phyloP scores from a whole-genome alignment of 2,797 vertebrate species.

The Dromococcyx pavoninus region DNA sequence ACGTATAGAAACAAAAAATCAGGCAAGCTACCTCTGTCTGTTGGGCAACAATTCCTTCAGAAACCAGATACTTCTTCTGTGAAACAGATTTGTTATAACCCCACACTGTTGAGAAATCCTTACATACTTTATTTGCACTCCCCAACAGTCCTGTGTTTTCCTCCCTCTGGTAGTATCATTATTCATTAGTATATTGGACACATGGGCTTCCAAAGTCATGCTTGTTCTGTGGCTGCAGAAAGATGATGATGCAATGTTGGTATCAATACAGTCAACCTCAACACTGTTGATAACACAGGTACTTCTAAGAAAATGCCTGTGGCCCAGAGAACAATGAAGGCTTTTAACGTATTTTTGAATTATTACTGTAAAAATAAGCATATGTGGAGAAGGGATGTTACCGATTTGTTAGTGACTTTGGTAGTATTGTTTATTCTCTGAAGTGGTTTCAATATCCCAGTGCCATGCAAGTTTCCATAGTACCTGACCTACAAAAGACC shows the following conservation, averaged over 20 bases:
- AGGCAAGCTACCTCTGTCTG: conserved; percentile 8
- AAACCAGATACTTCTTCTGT: conserved; percentile 42
- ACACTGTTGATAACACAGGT: neutral
- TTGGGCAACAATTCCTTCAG: conserved; percentile 7
- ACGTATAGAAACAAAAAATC: neutral
- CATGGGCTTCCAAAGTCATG: neutral
- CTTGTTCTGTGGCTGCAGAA: neutral
- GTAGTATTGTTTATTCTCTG: neutral
- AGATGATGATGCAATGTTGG: neutral
- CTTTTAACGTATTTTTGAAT: neutral
- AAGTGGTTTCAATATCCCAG: neutral
- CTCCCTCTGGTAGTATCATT: neutral
- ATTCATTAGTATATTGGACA: conserved; percentile 3
- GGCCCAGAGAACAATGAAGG: neutral
- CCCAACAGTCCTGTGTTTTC: neutral
- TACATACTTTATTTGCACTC: neutral
- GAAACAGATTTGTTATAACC: conserved; percentile 17
- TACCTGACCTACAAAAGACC: neutral
- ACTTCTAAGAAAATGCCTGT: neutral
- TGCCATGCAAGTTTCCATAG: neutral
- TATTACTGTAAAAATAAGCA: neutral
- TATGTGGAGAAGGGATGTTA: neutral
- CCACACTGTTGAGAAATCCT: neutral
- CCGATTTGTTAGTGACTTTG: neutral
- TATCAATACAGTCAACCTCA: neutral